Evolutionary conservation across 2,113 vertebrate species (phyloP), one percentile per base, ranked within the genome.

Genomic region (Coreoperca whiteheadi): DNA sequence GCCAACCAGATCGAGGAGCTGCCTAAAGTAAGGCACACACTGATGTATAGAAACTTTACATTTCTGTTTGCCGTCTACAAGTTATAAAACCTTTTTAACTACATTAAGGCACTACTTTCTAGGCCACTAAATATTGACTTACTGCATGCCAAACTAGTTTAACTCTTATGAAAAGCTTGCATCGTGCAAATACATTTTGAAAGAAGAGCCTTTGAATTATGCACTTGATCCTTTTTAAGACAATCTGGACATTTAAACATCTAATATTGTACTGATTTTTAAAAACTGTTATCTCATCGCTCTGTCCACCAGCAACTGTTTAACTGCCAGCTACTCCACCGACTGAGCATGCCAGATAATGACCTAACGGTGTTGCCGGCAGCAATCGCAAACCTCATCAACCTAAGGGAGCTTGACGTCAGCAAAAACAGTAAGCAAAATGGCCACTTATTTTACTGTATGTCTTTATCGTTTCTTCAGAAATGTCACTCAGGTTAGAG

Each of bases 1-100:
- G 98, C 98, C 95, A 99, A 99, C 96, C 98, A 99, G 95, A 99
- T 99, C 81, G 97, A 99, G 95, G 98, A 99, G 87, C 97, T 99
- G 96, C 98, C 98, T 83, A 99, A 99, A 97, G 98, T 99, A 96
- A 79, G 91, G 9, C 73, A 3, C 12, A 71, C 28, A 8, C 25
- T 6, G 12, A 74, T 28, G 39, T 72, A 83, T 39, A 67, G 39
- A 74, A 56, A 18, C 48, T n/a, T 48, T 8, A 28, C n/a, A 18
- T 56, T 18, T 48, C 41, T n/a, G 21, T 28, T 48, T 15, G n/a
- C 15, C 23, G 8, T 53, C 28, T 67, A 21, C 28, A 65, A 11
- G 28, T 21, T 57, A 15, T 56, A 34, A n/a, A 74, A 28, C 21
- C 15, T 9, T 53, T 53, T 72, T 5, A n/a, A 28, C 1, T 2